A percentile compares a stretch with the other conserved stretches of the same genome.
Evolutionary conservation across 1,140 invertebrate species (phyloP).

Genomic region (Drosophila obscura): DNA sequence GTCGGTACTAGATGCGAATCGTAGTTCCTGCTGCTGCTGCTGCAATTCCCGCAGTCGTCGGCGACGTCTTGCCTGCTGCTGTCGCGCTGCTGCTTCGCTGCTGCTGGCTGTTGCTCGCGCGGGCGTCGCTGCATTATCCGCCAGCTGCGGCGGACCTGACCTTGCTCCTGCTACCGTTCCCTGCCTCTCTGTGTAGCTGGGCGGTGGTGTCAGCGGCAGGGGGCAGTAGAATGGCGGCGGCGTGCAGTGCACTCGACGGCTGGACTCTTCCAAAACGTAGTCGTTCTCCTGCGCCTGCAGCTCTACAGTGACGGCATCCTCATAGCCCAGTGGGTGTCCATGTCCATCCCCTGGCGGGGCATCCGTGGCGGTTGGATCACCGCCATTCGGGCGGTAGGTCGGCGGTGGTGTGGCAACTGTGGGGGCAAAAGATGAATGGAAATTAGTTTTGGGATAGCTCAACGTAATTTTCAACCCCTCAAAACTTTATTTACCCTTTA

Average conservation of each 20-base stretch:
- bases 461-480: background rate
- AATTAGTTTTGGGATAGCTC: background rate
- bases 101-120: constrained; percentile 17
- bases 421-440: background rate
- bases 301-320: constrained; percentile 33
- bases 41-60: constrained; percentile 63
- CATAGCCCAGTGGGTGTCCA: constrained; percentile 16
- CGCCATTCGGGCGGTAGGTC: constrained; percentile 41
- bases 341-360: constrained; percentile 13
- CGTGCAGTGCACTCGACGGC: constrained; percentile 24
- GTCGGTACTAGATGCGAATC: constrained; percentile 58
- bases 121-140: constrained; percentile 24
- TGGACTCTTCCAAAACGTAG: constrained; percentile 55
- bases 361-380: constrained; percentile 20
- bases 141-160: constrained; percentile 9
- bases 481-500: too few relatives aligned
- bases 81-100: constrained; percentile 43
- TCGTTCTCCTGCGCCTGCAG: constrained; percentile 61
- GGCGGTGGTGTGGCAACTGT: constrained; percentile 32
- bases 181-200: constrained; percentile 67
- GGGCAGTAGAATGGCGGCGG: constrained; percentile 66
- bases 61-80: constrained; percentile 60
- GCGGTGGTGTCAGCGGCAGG: constrained; percentile 71
- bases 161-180: background rate
- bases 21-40: constrained; percentile 55